Evolutionary conservation across 1,140 invertebrate species (phyloP), one percentile per base, ranked within the genome.

Genomic region (Brachionus calyciflorus): DNA sequence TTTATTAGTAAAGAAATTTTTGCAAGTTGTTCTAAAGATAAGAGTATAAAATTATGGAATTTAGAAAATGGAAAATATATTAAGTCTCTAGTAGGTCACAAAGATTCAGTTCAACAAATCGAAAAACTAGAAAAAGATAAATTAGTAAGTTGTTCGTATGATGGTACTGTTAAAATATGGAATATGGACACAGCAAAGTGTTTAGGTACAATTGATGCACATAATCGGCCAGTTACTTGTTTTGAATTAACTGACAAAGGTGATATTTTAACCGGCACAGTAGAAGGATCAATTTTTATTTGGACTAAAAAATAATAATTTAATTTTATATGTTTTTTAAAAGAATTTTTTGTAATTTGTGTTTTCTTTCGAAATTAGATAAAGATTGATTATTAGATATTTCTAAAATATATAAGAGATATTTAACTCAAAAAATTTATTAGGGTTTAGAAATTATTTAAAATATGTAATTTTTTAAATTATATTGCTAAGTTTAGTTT

Each of bases 91-190:
- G 12, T n/a, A 19, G 55, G 55, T 30, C 55, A 60, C 33, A 14
- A 7, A 14, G 55, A 60, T 60, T 60, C 55, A 37, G 30, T 60
- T 60, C 26, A 60, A 33, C 55, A 60, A 33, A 60, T 60, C 1
- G 24, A 30, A 33, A 33, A 30, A 30, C n/a, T 60, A 19, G 28
- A 60, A 30, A 33, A 30, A 33, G 28, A 60, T n/a, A 60, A 60
- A 60, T 33, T 60, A 33, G 10, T 30, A 33, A 60, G 55, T 37
- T 60, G 55, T 60, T 60, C 55, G 19, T 33, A 33, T 17, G 55
- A 60, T 19, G 55, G 55, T 33, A 17, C 28, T 33, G 33, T 60
- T 33, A 60, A 60, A 60, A 40, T 60, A 33, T 60, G 55, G 55
- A 60, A 60, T 33, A 60, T 60, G 3, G 30, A 60, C 17, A 33